Conservation (phyloP, 2,113 vertebrate genomes). For the Ailuropoda melanoleuca region DNA sequence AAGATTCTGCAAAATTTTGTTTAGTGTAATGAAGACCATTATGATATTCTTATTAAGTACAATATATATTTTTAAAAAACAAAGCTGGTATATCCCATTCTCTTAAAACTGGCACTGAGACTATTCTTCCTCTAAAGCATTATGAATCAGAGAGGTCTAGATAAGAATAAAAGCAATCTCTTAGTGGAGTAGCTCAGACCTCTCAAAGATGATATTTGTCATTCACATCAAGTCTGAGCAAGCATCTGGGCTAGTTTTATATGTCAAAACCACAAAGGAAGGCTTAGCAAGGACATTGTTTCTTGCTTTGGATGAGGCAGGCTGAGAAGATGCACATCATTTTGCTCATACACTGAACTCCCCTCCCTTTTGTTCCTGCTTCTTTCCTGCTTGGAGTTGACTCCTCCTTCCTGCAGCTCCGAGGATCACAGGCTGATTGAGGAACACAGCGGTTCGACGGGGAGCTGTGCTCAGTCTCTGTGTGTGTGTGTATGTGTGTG, state of each 20-base stretch:
- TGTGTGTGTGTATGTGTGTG: neutral
- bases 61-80: neutral
- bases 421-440: conserved; percentile 71
- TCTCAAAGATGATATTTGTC: neutral
- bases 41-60: neutral
- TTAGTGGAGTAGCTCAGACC: neutral
- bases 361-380: conserved; percentile 58
- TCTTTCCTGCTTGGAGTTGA: conserved; percentile 75
- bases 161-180: neutral
- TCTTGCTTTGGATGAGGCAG: conserved; percentile 46
- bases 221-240: conserved; percentile 7
- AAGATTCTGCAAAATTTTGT: neutral
- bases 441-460: conserved; percentile 48
- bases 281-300: conserved; percentile 65
- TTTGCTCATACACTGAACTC: conserved; percentile 27
- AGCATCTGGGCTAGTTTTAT: conserved; percentile 46
- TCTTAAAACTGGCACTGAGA: neutral
- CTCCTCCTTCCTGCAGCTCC: conserved; percentile 86
- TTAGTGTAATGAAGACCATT: neutral
- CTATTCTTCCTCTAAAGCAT: neutral
- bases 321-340: conserved; percentile 42
- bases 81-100: neutral
- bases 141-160: neutral
- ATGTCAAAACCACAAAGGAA: conserved; percentile 64
- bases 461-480: neutral